Percentiles rank a stretch among this genome's conserved stretches.
These are phyloP conservation scores for Delichon dasypus DNA, from an alignment of 2,797 vertebrate genomes.

Conservation along the genomic window DNA sequence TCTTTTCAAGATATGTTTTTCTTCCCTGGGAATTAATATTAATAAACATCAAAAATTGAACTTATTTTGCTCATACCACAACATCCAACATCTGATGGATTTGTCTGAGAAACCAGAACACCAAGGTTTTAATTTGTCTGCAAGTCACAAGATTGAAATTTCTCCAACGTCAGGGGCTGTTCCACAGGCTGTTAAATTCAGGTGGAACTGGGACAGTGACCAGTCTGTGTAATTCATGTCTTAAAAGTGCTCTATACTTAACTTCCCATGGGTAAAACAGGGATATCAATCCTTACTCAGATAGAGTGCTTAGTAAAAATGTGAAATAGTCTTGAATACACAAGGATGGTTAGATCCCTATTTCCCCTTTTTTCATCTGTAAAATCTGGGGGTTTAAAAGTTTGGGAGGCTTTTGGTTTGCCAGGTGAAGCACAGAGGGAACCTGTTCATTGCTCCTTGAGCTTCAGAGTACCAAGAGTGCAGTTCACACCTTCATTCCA, in stretches of 20 bases:
- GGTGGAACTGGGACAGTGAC: background rate
- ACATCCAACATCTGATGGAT: background rate
- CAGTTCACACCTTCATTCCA: background rate
- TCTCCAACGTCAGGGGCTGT: background rate
- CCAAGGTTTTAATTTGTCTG: background rate
- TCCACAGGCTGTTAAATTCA: background rate
- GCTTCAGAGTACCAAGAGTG: background rate
- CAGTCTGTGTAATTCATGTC: background rate
- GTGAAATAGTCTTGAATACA: background rate
- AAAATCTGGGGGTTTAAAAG: background rate
- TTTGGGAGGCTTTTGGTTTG: background rate
- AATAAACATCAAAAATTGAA: background rate
- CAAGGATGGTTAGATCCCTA: background rate
- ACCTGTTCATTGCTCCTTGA: background rate
- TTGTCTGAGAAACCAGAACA: background rate
- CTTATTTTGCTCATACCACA: background rate
- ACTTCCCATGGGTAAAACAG: background rate
- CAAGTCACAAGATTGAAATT: background rate
- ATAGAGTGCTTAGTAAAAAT: background rate
- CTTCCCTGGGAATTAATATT: background rate
- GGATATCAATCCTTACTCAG: background rate
- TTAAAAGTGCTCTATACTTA: background rate
- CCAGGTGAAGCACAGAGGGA: background rate
- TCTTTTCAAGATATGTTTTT: background rate
- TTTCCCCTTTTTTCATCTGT: background rate